These are phyloP conservation scores for Drosophila algonquin DNA, from an alignment of 2,888 invertebrate genomes.

Conservation along the genomic window DNA sequence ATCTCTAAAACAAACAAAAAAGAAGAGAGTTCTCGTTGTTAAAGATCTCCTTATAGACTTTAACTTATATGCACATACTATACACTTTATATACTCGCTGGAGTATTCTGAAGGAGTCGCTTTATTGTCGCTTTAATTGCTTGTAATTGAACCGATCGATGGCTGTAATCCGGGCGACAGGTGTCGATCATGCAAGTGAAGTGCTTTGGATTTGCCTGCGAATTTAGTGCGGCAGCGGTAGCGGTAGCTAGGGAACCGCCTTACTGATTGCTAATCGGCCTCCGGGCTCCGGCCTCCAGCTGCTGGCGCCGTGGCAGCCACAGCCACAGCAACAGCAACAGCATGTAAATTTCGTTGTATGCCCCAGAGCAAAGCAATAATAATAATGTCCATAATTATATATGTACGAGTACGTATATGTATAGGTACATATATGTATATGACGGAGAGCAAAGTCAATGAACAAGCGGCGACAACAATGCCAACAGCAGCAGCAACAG, in stretches of 20 bases:
- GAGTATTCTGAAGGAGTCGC: not conserved
- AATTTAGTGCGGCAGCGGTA: constrained; percentile 54
- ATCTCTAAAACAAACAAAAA: not conserved
- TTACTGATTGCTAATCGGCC: constrained; percentile 61
- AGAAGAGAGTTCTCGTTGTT: too few relatives aligned
- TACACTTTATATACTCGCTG: not conserved
- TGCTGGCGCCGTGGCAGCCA: constrained; percentile 39
- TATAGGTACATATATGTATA: constrained; percentile 11
- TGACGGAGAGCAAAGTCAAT: constrained; percentile 52
- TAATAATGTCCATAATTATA: constrained; percentile 71
- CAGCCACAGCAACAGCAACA: constrained; percentile 37
- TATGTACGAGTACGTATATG: constrained; percentile 36
- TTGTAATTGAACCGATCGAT: not conserved
- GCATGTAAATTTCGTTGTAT: constrained; percentile 66
- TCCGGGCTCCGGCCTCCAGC: constrained; percentile 5
- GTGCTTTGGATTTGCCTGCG: constrained; percentile 25
- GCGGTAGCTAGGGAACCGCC: constrained; percentile 66
- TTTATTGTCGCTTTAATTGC: constrained; percentile 20
- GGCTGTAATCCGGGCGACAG: constrained; percentile 18
- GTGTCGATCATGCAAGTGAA: constrained; percentile 39
- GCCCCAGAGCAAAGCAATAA: constrained; percentile 34
- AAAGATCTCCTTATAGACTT: too few relatives aligned
- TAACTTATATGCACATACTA: too few relatives aligned
- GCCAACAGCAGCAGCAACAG: constrained; percentile 55
- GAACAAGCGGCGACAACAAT: constrained; percentile 71